Conservation (phyloP, 2,797 vertebrate genomes). For the Sphenopsis melanotis region DNA sequence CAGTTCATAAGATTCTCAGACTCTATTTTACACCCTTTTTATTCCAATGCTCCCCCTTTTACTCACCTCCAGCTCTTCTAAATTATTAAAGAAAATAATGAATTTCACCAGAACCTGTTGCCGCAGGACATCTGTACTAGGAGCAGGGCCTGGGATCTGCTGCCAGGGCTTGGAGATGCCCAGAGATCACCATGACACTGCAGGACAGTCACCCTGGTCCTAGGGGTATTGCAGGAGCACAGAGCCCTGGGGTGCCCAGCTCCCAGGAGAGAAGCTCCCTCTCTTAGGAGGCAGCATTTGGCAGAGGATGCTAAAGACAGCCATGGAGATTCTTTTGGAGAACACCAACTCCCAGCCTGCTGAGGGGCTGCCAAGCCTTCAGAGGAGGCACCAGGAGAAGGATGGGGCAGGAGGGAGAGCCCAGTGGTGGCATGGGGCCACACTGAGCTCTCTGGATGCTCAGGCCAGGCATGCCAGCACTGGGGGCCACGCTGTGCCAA, state of each 20-base stretch:
- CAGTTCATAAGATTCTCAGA: neutral
- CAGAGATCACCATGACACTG: neutral
- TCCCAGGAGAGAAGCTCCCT: neutral
- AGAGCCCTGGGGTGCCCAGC: neutral
- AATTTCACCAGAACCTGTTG: neutral
- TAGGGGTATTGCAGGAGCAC: neutral
- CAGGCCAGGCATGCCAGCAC: neutral
- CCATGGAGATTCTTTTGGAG: neutral
- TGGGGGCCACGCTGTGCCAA: fast-evolving
- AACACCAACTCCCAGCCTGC: neutral
- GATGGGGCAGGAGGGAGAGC: fast-evolving
- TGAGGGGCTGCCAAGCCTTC: neutral
- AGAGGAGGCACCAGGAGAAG: fast-evolving
- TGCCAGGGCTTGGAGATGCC: neutral
- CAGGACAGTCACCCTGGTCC: no score
- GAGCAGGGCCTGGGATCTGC: neutral
- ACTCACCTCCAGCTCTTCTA: neutral
- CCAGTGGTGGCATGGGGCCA: fast-evolving
- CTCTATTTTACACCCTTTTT: neutral
- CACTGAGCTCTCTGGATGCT: neutral
- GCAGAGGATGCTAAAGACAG: neutral
- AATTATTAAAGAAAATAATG: neutral
- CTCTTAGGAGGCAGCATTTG: neutral
- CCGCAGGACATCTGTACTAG: fast-evolving
- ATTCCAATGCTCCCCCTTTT: neutral